A percentile compares a stretch with the other conserved stretches of the same genome.
These are phyloP conservation scores for Cyprinodon variegatus DNA, from an alignment of 2,113 vertebrate species.

Conservation along the genomic window DNA sequence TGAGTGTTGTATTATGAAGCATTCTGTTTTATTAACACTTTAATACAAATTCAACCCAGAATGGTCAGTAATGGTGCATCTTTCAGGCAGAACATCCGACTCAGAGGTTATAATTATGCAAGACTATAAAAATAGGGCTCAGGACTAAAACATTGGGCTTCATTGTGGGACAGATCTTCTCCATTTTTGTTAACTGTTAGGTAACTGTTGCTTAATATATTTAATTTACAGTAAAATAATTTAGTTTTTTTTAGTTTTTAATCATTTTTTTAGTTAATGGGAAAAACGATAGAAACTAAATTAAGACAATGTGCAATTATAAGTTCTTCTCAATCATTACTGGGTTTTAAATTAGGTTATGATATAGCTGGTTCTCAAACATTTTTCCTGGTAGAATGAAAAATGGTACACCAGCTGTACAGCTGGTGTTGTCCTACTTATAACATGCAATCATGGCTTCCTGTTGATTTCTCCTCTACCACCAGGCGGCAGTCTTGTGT, in stretches of 20 bases:
- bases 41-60: not conserved
- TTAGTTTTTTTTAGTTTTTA: not conserved
- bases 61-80: not conserved
- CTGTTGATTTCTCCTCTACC: conserved; percentile 33
- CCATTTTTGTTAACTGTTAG: not conserved
- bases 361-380: not conserved
- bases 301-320: too few species aligned
- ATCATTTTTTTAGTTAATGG: too few species aligned
- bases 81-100: too few species aligned
- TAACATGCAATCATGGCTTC: not conserved
- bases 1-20: too few species aligned
- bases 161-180: not conserved
- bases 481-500: conserved; percentile 55
- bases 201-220: not conserved
- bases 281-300: too few species aligned
- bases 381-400: not conserved
- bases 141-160: not conserved
- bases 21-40: not conserved
- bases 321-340: too few species aligned
- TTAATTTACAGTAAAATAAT: not conserved
- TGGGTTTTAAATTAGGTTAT: not conserved
- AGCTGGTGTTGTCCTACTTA: not conserved
- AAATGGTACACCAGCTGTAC: too few species aligned
- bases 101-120: not conserved
- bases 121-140: not conserved